These are phyloP conservation scores for Seira sanloemensis DNA, from an alignment of 2,888 invertebrate genomes.

Conservation along the genomic window DNA sequence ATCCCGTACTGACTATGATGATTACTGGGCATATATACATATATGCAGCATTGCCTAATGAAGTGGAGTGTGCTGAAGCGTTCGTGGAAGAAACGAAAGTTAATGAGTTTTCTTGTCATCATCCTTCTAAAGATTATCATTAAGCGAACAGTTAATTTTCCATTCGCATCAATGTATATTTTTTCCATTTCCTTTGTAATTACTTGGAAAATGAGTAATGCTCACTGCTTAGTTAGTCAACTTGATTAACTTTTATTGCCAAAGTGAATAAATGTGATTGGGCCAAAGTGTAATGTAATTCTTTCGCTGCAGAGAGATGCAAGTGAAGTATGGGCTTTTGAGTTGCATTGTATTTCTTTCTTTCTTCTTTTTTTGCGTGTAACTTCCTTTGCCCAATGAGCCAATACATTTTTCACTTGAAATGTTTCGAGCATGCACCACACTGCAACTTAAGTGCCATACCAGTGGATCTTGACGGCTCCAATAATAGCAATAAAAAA, in stretches of 20 bases:
- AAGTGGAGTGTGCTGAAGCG: too few relatives aligned
- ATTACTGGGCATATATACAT: too few relatives aligned
- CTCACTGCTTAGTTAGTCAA: not conserved
- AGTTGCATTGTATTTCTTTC: too few relatives aligned
- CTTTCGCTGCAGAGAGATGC: not conserved
- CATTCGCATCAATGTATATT: not conserved
- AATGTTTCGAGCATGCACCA: not conserved
- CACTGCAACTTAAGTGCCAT: constrained; percentile 47
- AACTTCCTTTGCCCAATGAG: not conserved
- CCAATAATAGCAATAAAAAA: not conserved
- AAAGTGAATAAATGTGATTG: not conserved
- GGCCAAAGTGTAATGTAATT: too few relatives aligned
- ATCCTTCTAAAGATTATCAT: not conserved
- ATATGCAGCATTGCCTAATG: too few relatives aligned
- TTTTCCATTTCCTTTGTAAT: not conserved
- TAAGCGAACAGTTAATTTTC: not conserved
- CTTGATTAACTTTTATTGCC: not conserved
- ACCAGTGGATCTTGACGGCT: not conserved
- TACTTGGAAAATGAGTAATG: constrained; percentile 11
- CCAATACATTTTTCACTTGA: not conserved
- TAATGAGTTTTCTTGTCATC: constrained; percentile 24
- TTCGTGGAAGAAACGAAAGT: too few relatives aligned
- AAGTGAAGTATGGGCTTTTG: not conserved
- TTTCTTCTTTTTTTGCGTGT: too few relatives aligned
- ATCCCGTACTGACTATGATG: too few relatives aligned